phyloP scores from a whole-genome alignment of 2,888 invertebrate species.

The Serrognathus titanus region DNA sequence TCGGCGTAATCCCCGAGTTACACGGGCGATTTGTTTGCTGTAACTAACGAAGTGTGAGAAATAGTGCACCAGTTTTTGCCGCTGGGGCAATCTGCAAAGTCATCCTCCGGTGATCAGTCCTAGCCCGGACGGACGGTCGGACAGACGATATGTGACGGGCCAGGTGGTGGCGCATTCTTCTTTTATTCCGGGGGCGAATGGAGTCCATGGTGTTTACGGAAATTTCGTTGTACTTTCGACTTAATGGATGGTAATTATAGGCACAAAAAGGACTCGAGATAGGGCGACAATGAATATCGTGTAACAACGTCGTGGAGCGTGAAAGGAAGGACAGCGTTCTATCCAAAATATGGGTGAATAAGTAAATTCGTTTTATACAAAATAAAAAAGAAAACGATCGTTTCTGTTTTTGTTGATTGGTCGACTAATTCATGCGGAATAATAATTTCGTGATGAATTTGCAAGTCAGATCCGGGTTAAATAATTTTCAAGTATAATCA shows the following conservation, averaged over 20 bases:
- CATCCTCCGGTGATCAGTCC: constrained; percentile 33
- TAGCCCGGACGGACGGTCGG: constrained; percentile 32
- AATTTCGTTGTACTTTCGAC: constrained; percentile 16
- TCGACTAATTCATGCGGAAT: no score
- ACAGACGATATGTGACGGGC: constrained; percentile 32
- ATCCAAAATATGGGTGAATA: no score
- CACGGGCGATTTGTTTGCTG: constrained; percentile 43
- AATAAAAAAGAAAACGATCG: no score
- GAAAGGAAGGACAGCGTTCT: no score
- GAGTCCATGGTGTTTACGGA: constrained; percentile 17
- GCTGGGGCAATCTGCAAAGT: constrained; percentile 27
- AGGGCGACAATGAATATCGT: no score
- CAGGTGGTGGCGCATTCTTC: constrained; percentile 27
- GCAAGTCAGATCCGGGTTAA: no score
- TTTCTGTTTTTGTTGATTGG: no score
- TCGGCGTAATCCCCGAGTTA: constrained; percentile 28
- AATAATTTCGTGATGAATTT: no score
- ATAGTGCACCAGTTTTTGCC: constrained; percentile 33
- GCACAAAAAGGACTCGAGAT: constrained; percentile 5
- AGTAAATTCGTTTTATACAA: no score
- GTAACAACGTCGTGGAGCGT: no score
- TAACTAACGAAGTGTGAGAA: constrained; percentile 48
- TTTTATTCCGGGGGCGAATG: constrained; percentile 8
- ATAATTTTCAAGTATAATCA: no score
- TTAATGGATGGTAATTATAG: constrained; percentile 18